Percentiles rank a stretch among this genome's conserved stretches.
These are phyloP conservation scores for Heliconius ethilla DNA, from an alignment of 2,888 invertebrate species.

Conservation along the genomic window DNA sequence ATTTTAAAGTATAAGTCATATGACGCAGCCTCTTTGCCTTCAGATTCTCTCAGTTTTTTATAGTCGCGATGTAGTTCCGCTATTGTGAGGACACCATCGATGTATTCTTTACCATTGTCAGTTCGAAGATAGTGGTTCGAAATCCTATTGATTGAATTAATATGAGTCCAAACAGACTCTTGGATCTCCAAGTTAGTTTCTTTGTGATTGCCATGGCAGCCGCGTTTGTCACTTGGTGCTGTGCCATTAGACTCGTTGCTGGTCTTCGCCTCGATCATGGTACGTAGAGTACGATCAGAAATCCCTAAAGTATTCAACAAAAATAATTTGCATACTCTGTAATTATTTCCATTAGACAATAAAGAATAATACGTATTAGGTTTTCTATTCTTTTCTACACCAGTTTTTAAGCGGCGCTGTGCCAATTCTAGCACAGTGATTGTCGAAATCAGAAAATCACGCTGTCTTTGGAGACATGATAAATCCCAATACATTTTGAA, in stretches of 20 bases:
- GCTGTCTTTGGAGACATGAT: not conserved
- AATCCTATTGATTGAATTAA: conserved; percentile 41
- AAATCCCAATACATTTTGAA: not conserved
- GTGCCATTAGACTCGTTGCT: conserved; percentile 10
- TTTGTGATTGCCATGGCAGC: conserved; percentile 37
- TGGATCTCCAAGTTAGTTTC: conserved; percentile 31
- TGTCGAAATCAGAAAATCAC: not conserved
- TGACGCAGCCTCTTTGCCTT: not conserved
- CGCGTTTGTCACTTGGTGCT: conserved; percentile 31
- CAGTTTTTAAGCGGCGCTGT: not conserved
- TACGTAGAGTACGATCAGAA: conserved; percentile 33
- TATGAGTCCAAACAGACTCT: conserved; percentile 39
- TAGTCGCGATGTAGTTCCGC: conserved; percentile 1
- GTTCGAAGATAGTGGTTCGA: conserved; percentile 42
- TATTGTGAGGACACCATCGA: not conserved
- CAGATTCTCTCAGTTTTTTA: not conserved
- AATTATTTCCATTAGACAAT: not conserved
- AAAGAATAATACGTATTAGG: not conserved
- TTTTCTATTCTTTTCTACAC: not conserved
- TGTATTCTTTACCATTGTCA: conserved; percentile 29
- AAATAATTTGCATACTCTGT: conserved; percentile 44
- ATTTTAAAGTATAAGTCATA: not conserved
- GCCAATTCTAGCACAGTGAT: conserved; percentile 3
- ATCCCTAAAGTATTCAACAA: conserved; percentile 40
- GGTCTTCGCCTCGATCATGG: conserved; percentile 29